Percentiles rank a stretch among this genome's conserved stretches.
These are phyloP conservation scores for Coecobrya sp. DNA, from an alignment of 2,888 invertebrate genomes.

Conservation along the genomic window DNA sequence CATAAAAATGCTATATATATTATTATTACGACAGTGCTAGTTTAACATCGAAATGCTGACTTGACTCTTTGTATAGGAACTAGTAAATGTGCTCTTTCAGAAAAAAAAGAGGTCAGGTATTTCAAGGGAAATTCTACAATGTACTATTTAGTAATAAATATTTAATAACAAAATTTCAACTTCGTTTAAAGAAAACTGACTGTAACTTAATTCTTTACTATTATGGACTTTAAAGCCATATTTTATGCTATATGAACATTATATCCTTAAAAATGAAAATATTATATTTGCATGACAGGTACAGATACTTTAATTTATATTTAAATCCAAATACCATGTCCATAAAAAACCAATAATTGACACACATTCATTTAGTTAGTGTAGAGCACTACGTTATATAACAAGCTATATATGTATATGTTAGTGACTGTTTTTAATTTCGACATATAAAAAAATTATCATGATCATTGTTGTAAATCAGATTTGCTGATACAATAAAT, in stretches of 20 bases:
- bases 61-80: conserved; percentile 26
- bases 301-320: conserved; percentile 59
- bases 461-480: conserved; percentile 18
- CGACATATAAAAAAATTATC: conserved; percentile 24
- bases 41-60: conserved; percentile 67
- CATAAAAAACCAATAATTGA: conserved; percentile 48
- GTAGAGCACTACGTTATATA: conserved; percentile 52
- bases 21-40: conserved; percentile 49
- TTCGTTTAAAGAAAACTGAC: conserved; percentile 60
- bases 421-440: conserved; percentile 52
- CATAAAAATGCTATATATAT: conserved; percentile 31
- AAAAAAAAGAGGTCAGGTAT: conserved; percentile 32
- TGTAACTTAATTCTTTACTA: conserved; percentile 68
- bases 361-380: conserved; percentile 50
- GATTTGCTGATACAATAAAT: background rate
- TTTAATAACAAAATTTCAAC: background rate
- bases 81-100: conserved; percentile 60
- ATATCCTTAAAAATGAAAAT: conserved; percentile 16
- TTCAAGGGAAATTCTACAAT: conserved; percentile 33
- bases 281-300: conserved; percentile 68
- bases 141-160: background rate
- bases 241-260: conserved; percentile 30
- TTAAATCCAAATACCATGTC: conserved; percentile 42
- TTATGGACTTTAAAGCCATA: conserved; percentile 55
- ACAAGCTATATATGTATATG: background rate